A percentile compares a stretch with the other conserved stretches of the same genome.
Conservation (phyloP, 2,888 invertebrate species). For the Imbricaverruca yamaguchii region DNA sequence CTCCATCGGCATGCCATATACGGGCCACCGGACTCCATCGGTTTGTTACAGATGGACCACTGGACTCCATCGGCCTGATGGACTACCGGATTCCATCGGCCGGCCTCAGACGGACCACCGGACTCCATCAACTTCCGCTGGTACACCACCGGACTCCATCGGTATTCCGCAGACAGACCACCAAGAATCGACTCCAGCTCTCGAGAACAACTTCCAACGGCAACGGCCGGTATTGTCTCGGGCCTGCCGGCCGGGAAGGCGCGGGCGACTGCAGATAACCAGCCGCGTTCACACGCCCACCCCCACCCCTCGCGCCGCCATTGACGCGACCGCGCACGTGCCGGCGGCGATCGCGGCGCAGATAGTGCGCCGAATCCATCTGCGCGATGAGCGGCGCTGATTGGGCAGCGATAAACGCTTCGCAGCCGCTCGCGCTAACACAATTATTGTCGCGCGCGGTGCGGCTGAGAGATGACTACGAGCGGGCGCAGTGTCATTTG, state of each 20-base stretch:
- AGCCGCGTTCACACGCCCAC: not conserved
- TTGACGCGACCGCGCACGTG: not conserved
- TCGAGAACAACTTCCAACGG: too few relatives aligned
- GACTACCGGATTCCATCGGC: too few relatives aligned
- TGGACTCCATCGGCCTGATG: too few relatives aligned
- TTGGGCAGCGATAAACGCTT: not conserved
- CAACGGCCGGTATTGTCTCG: not conserved
- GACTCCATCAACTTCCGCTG: too few relatives aligned
- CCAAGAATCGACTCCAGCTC: too few relatives aligned
- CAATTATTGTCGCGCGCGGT: not conserved
- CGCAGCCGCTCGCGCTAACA: not conserved
- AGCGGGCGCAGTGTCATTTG: not conserved
- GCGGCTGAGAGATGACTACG: not conserved
- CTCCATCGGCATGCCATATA: too few relatives aligned
- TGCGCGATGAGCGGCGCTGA: not conserved
- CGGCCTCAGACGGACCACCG: too few relatives aligned
- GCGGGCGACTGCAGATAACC: not conserved
- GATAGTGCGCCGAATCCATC: not conserved
- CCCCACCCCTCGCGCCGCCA: not conserved
- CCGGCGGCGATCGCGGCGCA: constrained; percentile 4
- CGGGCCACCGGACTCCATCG: too few relatives aligned
- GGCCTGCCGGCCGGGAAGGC: not conserved
- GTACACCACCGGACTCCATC: too few relatives aligned
- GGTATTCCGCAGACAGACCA: too few relatives aligned
- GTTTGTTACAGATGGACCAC: too few relatives aligned